Percentiles rank a stretch among this genome's conserved stretches.
Evolutionary conservation across 2,797 vertebrate genomes (phyloP).

Genomic region (Pangasius mekongensis): DNA sequence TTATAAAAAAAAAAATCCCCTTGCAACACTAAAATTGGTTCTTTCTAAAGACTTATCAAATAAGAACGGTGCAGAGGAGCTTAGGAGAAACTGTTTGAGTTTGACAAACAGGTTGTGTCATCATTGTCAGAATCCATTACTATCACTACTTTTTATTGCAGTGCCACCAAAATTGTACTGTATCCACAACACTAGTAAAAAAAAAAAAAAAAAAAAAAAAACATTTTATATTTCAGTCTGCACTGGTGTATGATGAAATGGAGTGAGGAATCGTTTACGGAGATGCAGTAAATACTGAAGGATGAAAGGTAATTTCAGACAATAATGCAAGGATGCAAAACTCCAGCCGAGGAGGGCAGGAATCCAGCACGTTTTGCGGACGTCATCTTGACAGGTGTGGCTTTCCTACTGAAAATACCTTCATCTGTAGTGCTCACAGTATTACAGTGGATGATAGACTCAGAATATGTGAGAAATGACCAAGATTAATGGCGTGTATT

Average conservation of each 20-base stretch:
- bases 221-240: not conserved
- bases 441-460: not conserved
- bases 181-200: not conserved
- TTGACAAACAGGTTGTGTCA: slow-evolving; percentile 34
- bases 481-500: not conserved
- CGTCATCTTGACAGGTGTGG: not conserved
- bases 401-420: not conserved
- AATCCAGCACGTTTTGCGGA: not conserved
- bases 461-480: not conserved
- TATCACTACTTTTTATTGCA: slow-evolving; percentile 21
- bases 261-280: not conserved
- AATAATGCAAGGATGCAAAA: slow-evolving; percentile 4
- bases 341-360: not conserved
- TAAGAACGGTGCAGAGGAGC: slow-evolving; percentile 1
- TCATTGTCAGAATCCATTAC: slow-evolving; percentile 31
- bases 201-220: not conserved
- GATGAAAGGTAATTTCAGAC: not conserved
- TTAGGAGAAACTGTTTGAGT: slow-evolving; percentile 21
- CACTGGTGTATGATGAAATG: not conserved
- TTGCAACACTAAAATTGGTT: slow-evolving; percentile 34
- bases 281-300: not conserved
- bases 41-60: slow-evolving; percentile 36
- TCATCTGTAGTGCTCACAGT: not conserved
- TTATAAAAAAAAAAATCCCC: slow-evolving; percentile 15
- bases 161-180: not conserved